Evolutionary conservation across 35 echinoderm and acorn worm species (phyloP).

Genomic region (Ophioderma brevispina): DNA sequence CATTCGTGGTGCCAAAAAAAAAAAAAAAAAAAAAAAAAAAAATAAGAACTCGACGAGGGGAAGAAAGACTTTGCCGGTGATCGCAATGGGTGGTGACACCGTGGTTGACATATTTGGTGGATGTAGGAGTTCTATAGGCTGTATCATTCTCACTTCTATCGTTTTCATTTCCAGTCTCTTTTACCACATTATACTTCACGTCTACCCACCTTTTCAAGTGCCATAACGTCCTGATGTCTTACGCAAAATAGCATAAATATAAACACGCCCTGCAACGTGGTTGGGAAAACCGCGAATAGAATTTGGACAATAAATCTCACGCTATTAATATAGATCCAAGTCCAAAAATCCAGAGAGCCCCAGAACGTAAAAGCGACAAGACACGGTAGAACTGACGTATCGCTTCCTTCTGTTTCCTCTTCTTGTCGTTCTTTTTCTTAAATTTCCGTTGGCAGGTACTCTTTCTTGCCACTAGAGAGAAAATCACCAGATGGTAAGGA

Average conservation of each 20-base stretch:
- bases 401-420: not conserved
- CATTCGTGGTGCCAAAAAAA: too few species aligned
- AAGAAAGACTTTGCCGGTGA: too few species aligned
- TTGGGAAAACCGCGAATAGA: not conserved
- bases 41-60: too few species aligned
- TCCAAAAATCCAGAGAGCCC: not conserved
- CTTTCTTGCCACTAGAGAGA: not conserved
- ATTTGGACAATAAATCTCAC: not conserved
- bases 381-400: not conserved
- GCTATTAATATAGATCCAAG: not conserved
- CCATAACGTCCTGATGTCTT: not conserved
- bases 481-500: constrained; percentile 16
- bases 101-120: too few species aligned
- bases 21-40: too few species aligned
- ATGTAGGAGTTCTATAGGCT: not conserved
- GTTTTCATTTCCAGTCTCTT: not conserved
- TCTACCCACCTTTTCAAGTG: not conserved
- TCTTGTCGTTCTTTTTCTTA: not conserved
- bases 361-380: not conserved
- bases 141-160: not conserved
- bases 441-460: not conserved
- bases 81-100: too few species aligned
- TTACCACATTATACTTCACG: not conserved
- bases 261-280: not conserved
- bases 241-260: not conserved